Base-by-base conservation (phyloP, 1,140 invertebrate genomes). In the Solen grandis region DNA sequence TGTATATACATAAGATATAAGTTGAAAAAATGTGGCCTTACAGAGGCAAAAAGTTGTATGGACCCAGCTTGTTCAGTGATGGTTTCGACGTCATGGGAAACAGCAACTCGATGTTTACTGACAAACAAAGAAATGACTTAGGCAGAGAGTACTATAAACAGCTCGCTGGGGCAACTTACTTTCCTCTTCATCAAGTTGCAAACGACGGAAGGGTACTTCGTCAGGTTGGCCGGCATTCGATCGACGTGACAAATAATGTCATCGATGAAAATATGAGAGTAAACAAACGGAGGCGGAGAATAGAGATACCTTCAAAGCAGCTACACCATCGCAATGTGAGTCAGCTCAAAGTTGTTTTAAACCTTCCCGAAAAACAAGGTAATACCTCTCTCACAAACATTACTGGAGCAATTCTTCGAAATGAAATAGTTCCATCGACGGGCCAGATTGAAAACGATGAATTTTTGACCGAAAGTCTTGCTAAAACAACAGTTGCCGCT, bases 1-100 rank as follows among this genome's bases (percentile, higher is more conserved):
- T n/a, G n/a, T n/a, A n/a, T n/a, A n/a, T n/a, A n/a, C n/a, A n/a
- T n/a, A n/a, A n/a, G n/a, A n/a, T n/a, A n/a, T n/a, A n/a, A n/a
- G n/a, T n/a, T n/a, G n/a, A n/a, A 22, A 46, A 16, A 66, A 77
- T 77, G 74, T 77, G 74, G 74, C 60, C 74, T 16, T 77, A 77
- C 62, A 13, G 46, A 1, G 74, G 60, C 5, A 77, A 66, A 35
- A 66, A 62, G 36, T 52, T 50, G 10, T 38, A 52, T 54, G 27
- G 41, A 5, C 16, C 8, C 3, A 50, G 41, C 2, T n/a, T n/a
- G n/a, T n/a, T n/a, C n/a, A 10, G 19, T 46, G 19, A 46, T 19
- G 41, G 41, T 19, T 10, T 10, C 19, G 41, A 10, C 19, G 19
- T 8, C 41, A 8, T 46, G 41, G 8, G 8, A 46, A 19, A 8